A percentile compares a stretch with the other conserved stretches of the same genome.
These are phyloP conservation scores for Callopanchax toddi DNA, from an alignment of 2,113 vertebrate species.

Conservation along the genomic window DNA sequence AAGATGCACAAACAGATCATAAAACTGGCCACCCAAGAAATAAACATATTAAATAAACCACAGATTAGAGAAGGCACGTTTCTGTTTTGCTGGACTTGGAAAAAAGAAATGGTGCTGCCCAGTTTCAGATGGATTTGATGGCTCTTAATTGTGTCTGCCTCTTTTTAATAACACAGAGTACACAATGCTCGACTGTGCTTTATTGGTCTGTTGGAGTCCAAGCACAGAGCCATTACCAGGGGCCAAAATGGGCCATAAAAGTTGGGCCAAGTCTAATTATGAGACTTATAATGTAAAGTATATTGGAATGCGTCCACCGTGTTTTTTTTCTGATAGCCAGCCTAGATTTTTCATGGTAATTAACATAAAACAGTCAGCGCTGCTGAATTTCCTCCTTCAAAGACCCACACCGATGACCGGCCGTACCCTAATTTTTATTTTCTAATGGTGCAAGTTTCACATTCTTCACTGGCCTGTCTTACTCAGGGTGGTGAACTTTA, in stretches of 20 bases:
- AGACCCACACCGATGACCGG: constrained; percentile 59
- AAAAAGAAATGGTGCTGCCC: constrained; percentile 55
- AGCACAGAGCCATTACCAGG: constrained; percentile 74
- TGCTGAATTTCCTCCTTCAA: constrained; percentile 40
- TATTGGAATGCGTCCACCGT: constrained; percentile 58
- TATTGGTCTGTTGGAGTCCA: constrained; percentile 79
- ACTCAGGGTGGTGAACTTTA: constrained; percentile 72
- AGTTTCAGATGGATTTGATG: constrained; percentile 74
- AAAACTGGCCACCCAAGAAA: constrained; percentile 74
- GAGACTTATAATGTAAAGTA: constrained; percentile 62
- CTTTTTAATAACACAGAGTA: constrained; percentile 65
- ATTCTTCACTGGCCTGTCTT: constrained; percentile 47
- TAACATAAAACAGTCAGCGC: constrained; percentile 58
- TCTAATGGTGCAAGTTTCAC: constrained; percentile 49
- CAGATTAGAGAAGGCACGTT: constrained; percentile 65
- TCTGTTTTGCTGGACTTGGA: constrained; percentile 52
- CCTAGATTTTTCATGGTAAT: constrained; percentile 55
- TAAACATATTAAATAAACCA: constrained; percentile 74
- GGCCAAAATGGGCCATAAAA: constrained; percentile 78
- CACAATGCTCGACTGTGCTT: constrained; percentile 62
- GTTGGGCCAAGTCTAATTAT: constrained; percentile 77
- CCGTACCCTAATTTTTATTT: constrained; percentile 49
- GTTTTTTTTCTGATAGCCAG: constrained; percentile 46
- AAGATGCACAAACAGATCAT: constrained; percentile 60
- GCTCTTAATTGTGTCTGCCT: constrained; percentile 76